Conservation (phyloP, 1,140 invertebrate genomes). For the Ptiloglossa arizonensis region DNA sequence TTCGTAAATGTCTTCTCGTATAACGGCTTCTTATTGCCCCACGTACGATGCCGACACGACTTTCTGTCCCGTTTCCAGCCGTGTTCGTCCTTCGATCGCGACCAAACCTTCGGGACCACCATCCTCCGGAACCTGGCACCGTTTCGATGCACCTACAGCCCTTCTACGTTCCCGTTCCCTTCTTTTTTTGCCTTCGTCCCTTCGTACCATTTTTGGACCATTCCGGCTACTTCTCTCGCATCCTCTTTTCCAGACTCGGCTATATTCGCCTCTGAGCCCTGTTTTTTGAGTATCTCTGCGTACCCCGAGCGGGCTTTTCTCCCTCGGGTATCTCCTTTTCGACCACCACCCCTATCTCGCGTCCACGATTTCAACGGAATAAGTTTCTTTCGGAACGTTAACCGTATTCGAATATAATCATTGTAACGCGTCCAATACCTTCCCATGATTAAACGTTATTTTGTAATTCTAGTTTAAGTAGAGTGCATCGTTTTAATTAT, state of each 20-base stretch:
- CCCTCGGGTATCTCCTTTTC: background rate
- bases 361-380: too few relatives aligned
- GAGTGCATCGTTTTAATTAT: too few relatives aligned
- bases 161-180: background rate
- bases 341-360: background rate
- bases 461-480: too few relatives aligned
- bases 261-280: background rate
- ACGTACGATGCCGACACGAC: constrained; percentile 53
- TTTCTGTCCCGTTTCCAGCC: constrained; percentile 39
- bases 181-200: background rate
- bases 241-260: background rate
- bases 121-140: constrained; percentile 35
- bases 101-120: constrained; percentile 1
- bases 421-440: too few relatives aligned
- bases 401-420: too few relatives aligned
- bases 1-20: constrained; percentile 65
- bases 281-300: background rate
- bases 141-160: constrained; percentile 22
- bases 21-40: constrained; percentile 63
- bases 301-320: background rate
- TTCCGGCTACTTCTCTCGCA: background rate
- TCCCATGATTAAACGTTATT: too few relatives aligned
- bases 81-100: constrained; percentile 23
- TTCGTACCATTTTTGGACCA: constrained; percentile 14
- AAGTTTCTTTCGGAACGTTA: too few relatives aligned